These are phyloP conservation scores for Phainopepla nitens DNA, from an alignment of 2,113 vertebrate genomes.

Conservation along the genomic window DNA sequence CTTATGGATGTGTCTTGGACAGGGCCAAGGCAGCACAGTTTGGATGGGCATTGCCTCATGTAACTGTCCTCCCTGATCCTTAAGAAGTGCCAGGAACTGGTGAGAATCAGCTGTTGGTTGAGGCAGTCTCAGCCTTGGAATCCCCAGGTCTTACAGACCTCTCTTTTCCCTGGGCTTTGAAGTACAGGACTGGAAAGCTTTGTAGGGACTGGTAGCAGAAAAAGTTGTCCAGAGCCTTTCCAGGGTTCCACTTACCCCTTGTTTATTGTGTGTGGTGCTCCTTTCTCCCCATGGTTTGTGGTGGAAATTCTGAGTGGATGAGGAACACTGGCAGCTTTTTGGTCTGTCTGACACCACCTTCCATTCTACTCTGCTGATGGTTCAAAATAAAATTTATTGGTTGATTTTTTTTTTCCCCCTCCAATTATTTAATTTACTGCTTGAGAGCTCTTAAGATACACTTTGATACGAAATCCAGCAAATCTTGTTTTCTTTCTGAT, in stretches of 20 bases:
- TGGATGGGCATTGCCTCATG: background rate
- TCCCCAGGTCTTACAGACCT: background rate
- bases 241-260: background rate
- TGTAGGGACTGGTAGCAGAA: background rate
- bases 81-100: background rate
- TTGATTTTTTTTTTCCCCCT: background rate
- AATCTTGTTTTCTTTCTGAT: background rate
- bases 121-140: background rate
- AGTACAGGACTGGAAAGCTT: background rate
- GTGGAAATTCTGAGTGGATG: background rate
- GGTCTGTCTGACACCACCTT: background rate
- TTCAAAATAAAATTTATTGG: background rate
- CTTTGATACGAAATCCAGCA: background rate
- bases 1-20: background rate
- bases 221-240: background rate
- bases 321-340: background rate
- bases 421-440: background rate
- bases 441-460: background rate
- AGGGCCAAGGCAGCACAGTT: background rate
- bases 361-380: background rate
- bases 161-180: background rate
- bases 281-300: background rate
- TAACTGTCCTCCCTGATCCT: background rate
- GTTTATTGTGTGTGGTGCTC: background rate
- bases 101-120: background rate